Base-by-base conservation (phyloP, 2,888 invertebrate genomes). In the Heliconius hortense region DNA sequence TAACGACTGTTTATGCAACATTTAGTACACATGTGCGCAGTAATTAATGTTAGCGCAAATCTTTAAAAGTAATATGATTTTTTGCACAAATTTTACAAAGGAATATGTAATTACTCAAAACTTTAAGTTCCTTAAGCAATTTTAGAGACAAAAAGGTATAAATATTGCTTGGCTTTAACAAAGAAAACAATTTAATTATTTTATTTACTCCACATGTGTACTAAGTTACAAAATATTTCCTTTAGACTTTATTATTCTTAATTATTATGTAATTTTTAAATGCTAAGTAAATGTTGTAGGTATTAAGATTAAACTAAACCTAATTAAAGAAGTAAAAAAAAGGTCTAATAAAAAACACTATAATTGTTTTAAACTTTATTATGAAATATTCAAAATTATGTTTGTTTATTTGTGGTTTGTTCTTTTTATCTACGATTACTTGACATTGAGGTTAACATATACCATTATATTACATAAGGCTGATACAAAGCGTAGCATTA, bases 401-500 rank as follows among this genome's bases (percentile, higher is more conserved):
- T 60, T 26, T 28, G 13, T 60, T 67, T 28, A 53, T 28, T 21
- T 68, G 53, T 18, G 21, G n/a, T 18, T 48, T 48, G 21, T 21
- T 15, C 8, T 69, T n/a, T 26, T 59, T 67, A 82, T 81, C 60
- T 71, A 60, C 26, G 7, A 83, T 82, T 80, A 79, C 80, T 82
- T 77, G 77, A 75, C 66, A 71, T 21, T 75, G 77, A 78, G 76
- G 77, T 39, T 82, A 63, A 76, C 66, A 31, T 73, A 77, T 74
- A 77, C 76, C 72, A 53, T 76, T 84, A 87, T 85, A 48, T 48
- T 48, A 82, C 83, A 86, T 89, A 90, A 90, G 90, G 89, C 90
- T 90, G 90, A 89, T 77, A 82, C 80, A 77, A 79, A 74, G 72
- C 76, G 66, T 80, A 81, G 78, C 68, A 67, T 80, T 79, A 81